A percentile compares a stretch with the other conserved stretches of the same genome.
Conservation (phyloP, 1,140 invertebrate genomes). For the Papilio xuthus region DNA sequence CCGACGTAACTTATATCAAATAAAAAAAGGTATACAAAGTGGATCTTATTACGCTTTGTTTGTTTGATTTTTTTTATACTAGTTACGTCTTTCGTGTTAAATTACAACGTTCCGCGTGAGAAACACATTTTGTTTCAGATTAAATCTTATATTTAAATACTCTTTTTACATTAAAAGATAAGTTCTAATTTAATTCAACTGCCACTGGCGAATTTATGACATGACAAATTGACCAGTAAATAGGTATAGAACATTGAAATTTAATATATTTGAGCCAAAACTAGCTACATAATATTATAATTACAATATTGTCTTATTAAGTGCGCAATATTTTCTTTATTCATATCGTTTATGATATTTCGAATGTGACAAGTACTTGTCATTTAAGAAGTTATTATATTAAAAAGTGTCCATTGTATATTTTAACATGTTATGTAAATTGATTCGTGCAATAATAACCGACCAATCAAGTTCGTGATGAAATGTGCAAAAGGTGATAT, state of each 20-base stretch:
- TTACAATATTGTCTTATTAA: neutral
- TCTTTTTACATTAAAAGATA: too few species aligned
- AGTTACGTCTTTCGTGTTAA: neutral
- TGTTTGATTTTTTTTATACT: neutral
- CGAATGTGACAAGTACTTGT: neutral
- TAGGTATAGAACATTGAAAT: too few species aligned
- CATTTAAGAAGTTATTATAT: neutral
- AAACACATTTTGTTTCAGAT: neutral
- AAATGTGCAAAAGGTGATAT: conserved; percentile 17
- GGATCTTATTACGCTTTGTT: neutral
- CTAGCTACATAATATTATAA: neutral
- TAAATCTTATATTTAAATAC: neutral
- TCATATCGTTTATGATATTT: neutral
- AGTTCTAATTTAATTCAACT: too few species aligned
- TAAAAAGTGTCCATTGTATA: conserved; percentile 5
- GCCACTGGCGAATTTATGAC: too few species aligned
- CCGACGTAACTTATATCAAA: neutral
- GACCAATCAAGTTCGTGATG: conserved; percentile 8
- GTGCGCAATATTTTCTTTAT: neutral
- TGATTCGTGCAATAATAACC: conserved; percentile 21
- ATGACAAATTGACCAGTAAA: too few species aligned
- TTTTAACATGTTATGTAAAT: conserved; percentile 19
- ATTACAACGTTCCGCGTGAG: neutral
- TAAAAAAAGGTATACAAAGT: neutral
- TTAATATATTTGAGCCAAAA: too few species aligned